Evolutionary conservation across 64 coral and sea anemone species (phyloP).

Genomic region (Montipora sp.): DNA sequence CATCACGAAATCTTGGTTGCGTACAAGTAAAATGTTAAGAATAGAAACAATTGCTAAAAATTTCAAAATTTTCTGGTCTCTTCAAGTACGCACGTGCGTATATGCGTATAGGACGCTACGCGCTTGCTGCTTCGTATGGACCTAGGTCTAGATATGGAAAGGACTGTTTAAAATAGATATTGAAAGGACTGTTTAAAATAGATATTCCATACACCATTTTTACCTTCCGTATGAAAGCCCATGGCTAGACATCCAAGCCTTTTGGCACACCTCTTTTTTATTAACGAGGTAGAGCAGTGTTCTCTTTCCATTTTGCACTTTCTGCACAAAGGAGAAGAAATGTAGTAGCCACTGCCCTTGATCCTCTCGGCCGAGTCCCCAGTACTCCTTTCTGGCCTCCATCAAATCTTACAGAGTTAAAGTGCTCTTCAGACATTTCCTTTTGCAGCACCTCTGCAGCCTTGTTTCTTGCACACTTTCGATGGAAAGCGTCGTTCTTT

Average conservation of each 20-base stretch:
- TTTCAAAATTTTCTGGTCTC: too few relatives aligned
- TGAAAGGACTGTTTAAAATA: background rate
- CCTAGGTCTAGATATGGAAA: background rate
- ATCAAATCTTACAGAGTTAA: too few relatives aligned
- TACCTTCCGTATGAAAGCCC: constrained; percentile 1
- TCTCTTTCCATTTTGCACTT: constrained; percentile 17
- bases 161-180: background rate
- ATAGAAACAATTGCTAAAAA: too few relatives aligned
- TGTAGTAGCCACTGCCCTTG: background rate
- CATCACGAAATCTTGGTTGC: too few relatives aligned
- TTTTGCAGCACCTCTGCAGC: too few relatives aligned
- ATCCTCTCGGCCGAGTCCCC: background rate
- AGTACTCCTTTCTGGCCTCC: background rate
- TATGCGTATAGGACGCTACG: too few relatives aligned
- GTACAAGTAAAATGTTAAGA: too few relatives aligned
- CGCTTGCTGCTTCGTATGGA: background rate
- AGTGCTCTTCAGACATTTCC: too few relatives aligned
- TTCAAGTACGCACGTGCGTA: too few relatives aligned
- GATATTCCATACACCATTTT: background rate
- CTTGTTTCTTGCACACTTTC: too few relatives aligned
- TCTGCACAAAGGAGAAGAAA: constrained; percentile 9
- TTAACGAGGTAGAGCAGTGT: background rate
- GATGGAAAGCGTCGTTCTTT: too few relatives aligned
- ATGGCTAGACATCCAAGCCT: constrained; percentile 1
- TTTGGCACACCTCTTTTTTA: constrained; percentile 14